Percentiles rank a stretch among this genome's conserved stretches.
Evolutionary conservation across 2,888 invertebrate species (phyloP).

Genomic region (Baronia brevicornis): DNA sequence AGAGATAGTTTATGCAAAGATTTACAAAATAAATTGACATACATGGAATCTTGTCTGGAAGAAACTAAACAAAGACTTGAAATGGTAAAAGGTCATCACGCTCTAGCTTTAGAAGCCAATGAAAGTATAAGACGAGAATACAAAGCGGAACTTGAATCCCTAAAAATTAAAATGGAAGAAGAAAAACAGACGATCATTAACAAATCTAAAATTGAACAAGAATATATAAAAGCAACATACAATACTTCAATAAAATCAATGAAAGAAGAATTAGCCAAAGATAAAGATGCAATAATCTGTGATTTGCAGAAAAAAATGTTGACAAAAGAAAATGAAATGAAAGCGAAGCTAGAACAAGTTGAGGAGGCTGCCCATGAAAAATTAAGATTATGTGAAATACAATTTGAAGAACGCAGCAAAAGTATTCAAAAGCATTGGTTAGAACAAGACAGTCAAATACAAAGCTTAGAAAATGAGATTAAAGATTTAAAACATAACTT

Average conservation of each 20-base stretch:
- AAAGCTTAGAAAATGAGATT: slow-evolving; percentile 47
- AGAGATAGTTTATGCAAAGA: slow-evolving; percentile 64
- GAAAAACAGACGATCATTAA: slow-evolving; percentile 54
- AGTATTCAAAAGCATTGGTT: slow-evolving; percentile 52
- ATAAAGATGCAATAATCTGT: slow-evolving; percentile 49
- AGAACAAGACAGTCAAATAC: slow-evolving; percentile 48
- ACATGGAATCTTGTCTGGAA: slow-evolving; percentile 45
- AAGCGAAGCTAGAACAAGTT: slow-evolving; percentile 64
- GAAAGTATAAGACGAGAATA: slow-evolving; percentile 69
- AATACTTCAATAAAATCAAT: slow-evolving; percentile 45
- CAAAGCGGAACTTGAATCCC: slow-evolving; percentile 58
- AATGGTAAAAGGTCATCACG: slow-evolving; percentile 70
- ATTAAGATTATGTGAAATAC: slow-evolving; percentile 62
- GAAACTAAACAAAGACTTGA: slow-evolving; percentile 62
- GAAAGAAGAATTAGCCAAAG: slow-evolving; percentile 45
- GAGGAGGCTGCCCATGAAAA: slow-evolving; percentile 63
- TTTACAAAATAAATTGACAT: slow-evolving; percentile 57
- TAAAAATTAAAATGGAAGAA: slow-evolving; percentile 62
- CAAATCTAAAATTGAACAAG: slow-evolving; percentile 54
- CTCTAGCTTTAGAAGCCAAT: slow-evolving; percentile 65
- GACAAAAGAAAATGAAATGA: slow-evolving; percentile 56
- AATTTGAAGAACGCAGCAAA: slow-evolving; percentile 60
- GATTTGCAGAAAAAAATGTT: slow-evolving; percentile 47
- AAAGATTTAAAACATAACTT: slow-evolving; percentile 48
- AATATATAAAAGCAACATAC: slow-evolving; percentile 49